Conservation (phyloP, 1,140 invertebrate species). For the Zeugodacus cucurbitae region DNA sequence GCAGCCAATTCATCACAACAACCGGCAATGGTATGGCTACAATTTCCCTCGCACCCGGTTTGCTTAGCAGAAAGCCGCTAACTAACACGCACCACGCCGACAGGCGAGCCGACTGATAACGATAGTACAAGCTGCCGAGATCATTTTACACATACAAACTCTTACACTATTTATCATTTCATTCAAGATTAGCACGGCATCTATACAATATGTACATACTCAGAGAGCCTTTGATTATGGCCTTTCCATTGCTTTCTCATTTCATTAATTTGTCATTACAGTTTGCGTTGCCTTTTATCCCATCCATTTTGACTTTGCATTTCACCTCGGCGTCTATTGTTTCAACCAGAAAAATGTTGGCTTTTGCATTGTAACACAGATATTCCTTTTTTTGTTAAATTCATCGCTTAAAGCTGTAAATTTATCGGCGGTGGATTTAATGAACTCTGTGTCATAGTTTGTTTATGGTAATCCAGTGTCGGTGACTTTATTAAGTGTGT, state of each 20-base stretch:
- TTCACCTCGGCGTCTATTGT: background rate
- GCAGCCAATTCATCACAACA: too few relatives aligned
- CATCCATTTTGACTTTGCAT: background rate
- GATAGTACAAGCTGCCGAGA: background rate
- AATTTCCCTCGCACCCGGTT: too few relatives aligned
- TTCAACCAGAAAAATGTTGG: background rate
- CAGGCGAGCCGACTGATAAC: too few relatives aligned
- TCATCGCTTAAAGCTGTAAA: too few relatives aligned
- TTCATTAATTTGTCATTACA: background rate
- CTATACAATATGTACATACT: too few relatives aligned
- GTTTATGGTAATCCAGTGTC: too few relatives aligned
- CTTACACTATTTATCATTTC: background rate
- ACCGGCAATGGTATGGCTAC: too few relatives aligned
- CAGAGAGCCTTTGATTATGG: background rate
- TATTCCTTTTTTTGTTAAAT: background rate
- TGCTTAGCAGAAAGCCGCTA: background rate
- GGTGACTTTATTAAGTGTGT: too few relatives aligned
- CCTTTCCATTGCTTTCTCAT: background rate
- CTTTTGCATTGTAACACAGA: background rate
- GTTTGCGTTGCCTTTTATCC: background rate
- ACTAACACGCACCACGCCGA: background rate
- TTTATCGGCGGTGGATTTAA: too few relatives aligned
- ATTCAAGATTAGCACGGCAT: too few relatives aligned
- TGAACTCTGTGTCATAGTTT: too few relatives aligned
- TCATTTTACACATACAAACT: background rate